A percentile compares a stretch with the other conserved stretches of the same genome.
These are phyloP conservation scores for Trichomycterus rosablanca DNA, from an alignment of 2,113 vertebrate species.

Conservation along the genomic window DNA sequence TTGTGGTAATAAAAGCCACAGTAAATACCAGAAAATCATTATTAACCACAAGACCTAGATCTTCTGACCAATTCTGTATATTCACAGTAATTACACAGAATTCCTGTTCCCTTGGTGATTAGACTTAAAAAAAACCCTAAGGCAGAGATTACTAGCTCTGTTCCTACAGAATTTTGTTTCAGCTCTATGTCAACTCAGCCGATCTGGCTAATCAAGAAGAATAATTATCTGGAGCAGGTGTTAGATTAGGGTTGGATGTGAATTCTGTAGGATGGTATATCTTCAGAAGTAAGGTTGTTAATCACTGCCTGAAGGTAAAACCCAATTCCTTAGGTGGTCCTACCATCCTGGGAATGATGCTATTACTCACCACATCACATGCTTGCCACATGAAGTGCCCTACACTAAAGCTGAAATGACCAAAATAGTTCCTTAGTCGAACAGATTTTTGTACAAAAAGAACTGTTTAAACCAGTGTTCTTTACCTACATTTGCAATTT, in stretches of 20 bases:
- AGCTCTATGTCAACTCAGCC: too few relatives aligned
- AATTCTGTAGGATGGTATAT: not conserved
- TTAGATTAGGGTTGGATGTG: not conserved
- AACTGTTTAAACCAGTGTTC: too few relatives aligned
- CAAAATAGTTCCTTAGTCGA: too few relatives aligned
- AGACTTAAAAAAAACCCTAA: not conserved
- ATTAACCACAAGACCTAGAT: not conserved
- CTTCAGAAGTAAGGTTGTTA: not conserved
- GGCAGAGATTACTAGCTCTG: not conserved
- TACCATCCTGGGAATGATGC: constrained; percentile 26
- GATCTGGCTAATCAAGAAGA: not conserved
- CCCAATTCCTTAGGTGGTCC: constrained; percentile 46
- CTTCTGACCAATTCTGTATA: too few relatives aligned
- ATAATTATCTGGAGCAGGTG: not conserved
- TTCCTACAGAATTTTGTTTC: not conserved
- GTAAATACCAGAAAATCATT: too few relatives aligned
- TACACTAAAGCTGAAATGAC: too few relatives aligned
- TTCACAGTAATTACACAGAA: too few relatives aligned
- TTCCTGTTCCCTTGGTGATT: too few relatives aligned
- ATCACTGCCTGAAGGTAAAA: constrained; percentile 46
- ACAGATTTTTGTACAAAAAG: too few relatives aligned
- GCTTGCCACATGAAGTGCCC: too few relatives aligned
- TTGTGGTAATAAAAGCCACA: too few relatives aligned
- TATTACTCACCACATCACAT: constrained; percentile 43
- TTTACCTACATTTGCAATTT: too few relatives aligned